Conservation (phyloP, 1,140 invertebrate genomes). For the Drosophila navojoa region DNA sequence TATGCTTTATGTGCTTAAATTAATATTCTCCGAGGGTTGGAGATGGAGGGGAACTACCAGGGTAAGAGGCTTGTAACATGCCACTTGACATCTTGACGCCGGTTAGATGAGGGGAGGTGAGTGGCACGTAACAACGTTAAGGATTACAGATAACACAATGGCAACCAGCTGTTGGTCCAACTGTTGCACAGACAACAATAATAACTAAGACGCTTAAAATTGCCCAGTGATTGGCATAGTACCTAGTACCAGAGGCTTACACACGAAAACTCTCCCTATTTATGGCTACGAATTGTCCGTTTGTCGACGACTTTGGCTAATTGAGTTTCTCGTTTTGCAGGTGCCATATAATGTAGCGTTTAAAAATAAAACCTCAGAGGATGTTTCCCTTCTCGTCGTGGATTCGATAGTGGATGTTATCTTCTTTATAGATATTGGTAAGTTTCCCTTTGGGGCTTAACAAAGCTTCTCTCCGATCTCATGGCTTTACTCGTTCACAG, state of each 20-base stretch:
- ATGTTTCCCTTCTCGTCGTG: slow-evolving; percentile 97
- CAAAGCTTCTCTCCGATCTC: neutral
- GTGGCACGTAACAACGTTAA: neutral
- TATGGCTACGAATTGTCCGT: neutral
- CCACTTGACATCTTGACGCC: slow-evolving; percentile 46
- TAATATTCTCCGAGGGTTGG: slow-evolving; percentile 58
- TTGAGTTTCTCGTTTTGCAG: slow-evolving; percentile 39
- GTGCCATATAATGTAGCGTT: slow-evolving; percentile 99
- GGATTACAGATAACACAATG: slow-evolving; percentile 53
- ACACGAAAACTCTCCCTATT: no score
- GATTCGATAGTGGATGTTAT: slow-evolving; percentile 99
- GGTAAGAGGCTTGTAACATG: slow-evolving; percentile 66
- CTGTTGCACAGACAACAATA: slow-evolving; percentile 57
- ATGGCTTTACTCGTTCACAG: slow-evolving; percentile 71
- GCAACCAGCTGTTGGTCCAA: slow-evolving; percentile 47
- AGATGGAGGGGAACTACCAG: neutral
- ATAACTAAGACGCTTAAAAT: slow-evolving; percentile 45
- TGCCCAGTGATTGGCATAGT: slow-evolving; percentile 30
- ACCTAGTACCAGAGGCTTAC: no score
- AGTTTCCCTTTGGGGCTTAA: slow-evolving; percentile 14
- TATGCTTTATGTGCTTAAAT: slow-evolving; percentile 80
- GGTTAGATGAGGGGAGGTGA: neutral
- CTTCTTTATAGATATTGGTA: slow-evolving; percentile 99
- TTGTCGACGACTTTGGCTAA: slow-evolving; percentile 15
- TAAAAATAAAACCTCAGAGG: slow-evolving; percentile 99